Base-by-base conservation (phyloP, 1,140 invertebrate species). In the Musca domestica region DNA sequence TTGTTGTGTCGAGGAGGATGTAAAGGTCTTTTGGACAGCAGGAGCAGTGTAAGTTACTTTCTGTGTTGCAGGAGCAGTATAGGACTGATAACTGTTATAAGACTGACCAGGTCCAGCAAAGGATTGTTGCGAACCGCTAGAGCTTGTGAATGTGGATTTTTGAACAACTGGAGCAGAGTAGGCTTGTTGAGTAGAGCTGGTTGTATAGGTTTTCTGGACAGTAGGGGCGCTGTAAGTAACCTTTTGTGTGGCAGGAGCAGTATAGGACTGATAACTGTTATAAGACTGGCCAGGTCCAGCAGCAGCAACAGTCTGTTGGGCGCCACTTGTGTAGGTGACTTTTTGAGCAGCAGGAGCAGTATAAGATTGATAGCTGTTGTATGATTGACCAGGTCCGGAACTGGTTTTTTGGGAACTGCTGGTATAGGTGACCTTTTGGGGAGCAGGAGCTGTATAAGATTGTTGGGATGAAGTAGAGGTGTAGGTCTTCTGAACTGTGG, bases 81-180 rank as follows among this genome's bases (percentile, higher is more conserved):
- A n/a, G n/a, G n/a, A n/a, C n/a, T n/a, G n/a, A n/a, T n/a, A n/a
- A n/a, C n/a, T n/a, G n/a, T n/a, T n/a, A n/a, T n/a, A n/a, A n/a
- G n/a, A n/a, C n/a, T 49, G 15, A 25, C 22, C 7, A 22, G 52
- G 25, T 30, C 19, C 20, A 56, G 20, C 19, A 56, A 15, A 22
- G 17, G 19, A 52, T 6, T 52, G 14, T n/a, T n/a, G n/a, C n/a
- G n/a, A n/a, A n/a, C n/a, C n/a, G n/a, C n/a, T n/a, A n/a, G n/a
- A n/a, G n/a, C n/a, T n/a, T n/a, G n/a, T n/a, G n/a, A n/a, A n/a
- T n/a, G n/a, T n/a, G n/a, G n/a, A n/a, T n/a, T n/a, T n/a, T 19
- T 64, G 72, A 19, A 74, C 77, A 64, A 70, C 68, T 34, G 9
- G 68, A 52, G 30, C 23, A 6, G 20, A 67, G 69, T 6, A 68